Evolutionary conservation across 2,797 vertebrate species (phyloP).

Genomic region (Mionectes olivaceus): DNA sequence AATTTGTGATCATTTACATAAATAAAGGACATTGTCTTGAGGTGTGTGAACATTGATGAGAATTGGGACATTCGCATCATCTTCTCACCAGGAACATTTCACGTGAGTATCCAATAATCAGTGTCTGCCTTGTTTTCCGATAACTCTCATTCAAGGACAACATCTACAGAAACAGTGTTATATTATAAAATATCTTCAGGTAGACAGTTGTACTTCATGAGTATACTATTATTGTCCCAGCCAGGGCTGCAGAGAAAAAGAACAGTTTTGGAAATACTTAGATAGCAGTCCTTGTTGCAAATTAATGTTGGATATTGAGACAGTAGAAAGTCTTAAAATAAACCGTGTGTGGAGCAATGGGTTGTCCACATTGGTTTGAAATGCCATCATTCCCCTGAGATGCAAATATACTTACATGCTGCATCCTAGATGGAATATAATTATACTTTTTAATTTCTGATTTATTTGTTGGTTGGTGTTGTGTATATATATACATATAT

Average conservation of each 20-base stretch:
- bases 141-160: not conserved
- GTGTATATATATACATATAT: not conserved
- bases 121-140: not conserved
- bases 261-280: not conserved
- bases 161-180: not conserved
- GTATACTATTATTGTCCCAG: not conserved
- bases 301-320: not conserved
- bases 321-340: not conserved
- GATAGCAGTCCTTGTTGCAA: not conserved
- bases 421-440: not conserved
- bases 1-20: not conserved
- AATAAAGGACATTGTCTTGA: not conserved
- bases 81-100: not conserved
- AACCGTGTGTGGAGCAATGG: not conserved
- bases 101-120: not conserved
- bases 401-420: not conserved
- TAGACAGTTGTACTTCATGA: not conserved
- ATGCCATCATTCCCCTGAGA: not conserved
- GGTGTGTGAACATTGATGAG: not conserved
- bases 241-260: not conserved
- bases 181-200: not conserved
- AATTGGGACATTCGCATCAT: not conserved
- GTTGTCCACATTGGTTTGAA: not conserved
- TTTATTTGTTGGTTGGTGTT: not conserved
- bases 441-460: not conserved